Evolutionary conservation across 2,797 vertebrate species (phyloP), one percentile per base, ranked within the genome.

Genomic region (Epinephelus coioides): DNA sequence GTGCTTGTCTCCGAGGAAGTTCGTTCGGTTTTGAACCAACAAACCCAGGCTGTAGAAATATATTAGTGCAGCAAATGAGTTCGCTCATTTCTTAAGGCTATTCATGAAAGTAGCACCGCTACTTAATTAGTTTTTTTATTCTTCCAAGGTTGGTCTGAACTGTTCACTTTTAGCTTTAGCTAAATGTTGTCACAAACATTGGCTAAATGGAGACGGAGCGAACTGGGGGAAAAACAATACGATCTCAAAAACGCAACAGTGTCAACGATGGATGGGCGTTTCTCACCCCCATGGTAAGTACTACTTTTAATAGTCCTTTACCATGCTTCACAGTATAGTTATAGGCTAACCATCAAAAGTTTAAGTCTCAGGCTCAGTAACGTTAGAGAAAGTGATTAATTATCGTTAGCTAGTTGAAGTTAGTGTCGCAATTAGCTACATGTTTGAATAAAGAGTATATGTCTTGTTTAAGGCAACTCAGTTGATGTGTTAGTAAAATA

Each of bases 241-340:
- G 81, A 13, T 7, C 86, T 43, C 73, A 76, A 2, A 94, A 91
- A 83, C 84, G 76, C 64, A 78, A 51, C 64, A 38, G 53, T 9
- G 27, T 38, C 30, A 65, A 46, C 49, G 61, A 82, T 2, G 53
- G 61, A 64, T 80, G 78, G 65, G 50, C 77, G 25, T 83, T 84
- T 69, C 92, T 93, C 30, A 81, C 87, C 2, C 94, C 94, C 7
- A 80, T 88, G 93, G 95, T 96, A 93, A 89, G 78, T 53, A 67
- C 23, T 0, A 68, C 21, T 14, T 62, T 46, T 19, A 11, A 56
- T 19, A 6, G 0, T 62, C 17, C 66, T 61, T 61, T 19, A 76
- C 18, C 2, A 3, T 69, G 57, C 46, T 72, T 78, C 13, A 80
- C 63, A 40, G 67, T 73, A n/a, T 78, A 13, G 21, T 46, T 27